Base-by-base conservation (phyloP, 2,888 invertebrate genomes). In the Pseudanteris insignis region DNA sequence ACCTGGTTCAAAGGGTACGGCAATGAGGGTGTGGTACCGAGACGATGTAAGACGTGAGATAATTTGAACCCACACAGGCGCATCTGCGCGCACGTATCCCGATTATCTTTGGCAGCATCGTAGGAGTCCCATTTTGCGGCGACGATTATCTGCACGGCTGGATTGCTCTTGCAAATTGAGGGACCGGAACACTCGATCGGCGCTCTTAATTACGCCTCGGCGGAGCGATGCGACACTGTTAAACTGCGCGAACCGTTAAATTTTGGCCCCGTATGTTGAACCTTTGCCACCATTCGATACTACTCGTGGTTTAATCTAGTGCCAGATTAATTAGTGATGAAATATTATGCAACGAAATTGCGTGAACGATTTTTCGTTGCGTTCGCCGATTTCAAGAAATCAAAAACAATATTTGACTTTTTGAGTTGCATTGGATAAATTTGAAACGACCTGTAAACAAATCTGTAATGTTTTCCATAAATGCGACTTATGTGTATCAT, bases 161-260 rank as follows among this genome's bases (percentile, higher is more conserved):
- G 53, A 62, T 63, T 63, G 59, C 63, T 57, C 51, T 55, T 63
- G 63, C 59, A 60, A 63, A 60, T 59, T 63, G 50, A 59, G 55
- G 32, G 54, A 54, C 54, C 54, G 58, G 53, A 63, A 63, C 63
- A 58, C 30, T 44, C 47, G 48, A 60, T 54, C 38, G 58, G 34
- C 28, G 43, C 30, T 50, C 34, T 53, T 63, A 63, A 58, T 63
- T 58, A 63, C 58, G 57, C 44, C 58, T 34, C 36, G 48, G 55
- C 57, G 41, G 33, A 30, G n/a, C n/a, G n/a, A n/a, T n/a, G n/a
- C n/a, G n/a, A 50, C 26, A 43, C 29, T 14, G 25, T 43, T 32
- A 46, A 44, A 60, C n/a, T 29, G 40, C 33, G 57, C 21, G 7
- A 21, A 21, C 7, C 21, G 21, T 7, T n/a, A n/a, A 21, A 21